Evolutionary conservation across 2,888 invertebrate species (phyloP).

Genomic region (Drosophila putrida): DNA sequence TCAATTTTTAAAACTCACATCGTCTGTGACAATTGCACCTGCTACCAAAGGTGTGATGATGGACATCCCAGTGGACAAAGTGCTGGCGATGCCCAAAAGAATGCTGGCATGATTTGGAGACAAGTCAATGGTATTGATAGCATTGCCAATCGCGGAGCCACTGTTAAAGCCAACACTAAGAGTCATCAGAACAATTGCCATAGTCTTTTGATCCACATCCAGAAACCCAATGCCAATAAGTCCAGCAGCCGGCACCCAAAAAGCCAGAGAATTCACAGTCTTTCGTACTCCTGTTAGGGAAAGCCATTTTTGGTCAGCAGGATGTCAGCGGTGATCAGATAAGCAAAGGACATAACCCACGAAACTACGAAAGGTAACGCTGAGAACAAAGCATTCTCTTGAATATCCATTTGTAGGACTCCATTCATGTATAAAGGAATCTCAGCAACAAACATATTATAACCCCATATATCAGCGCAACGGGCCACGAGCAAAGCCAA

Average conservation of each 20-base stretch:
- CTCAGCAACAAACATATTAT: constrained; percentile 89
- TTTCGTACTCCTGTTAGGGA: constrained; percentile 78
- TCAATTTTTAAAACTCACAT: constrained; percentile 47
- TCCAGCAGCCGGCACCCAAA: constrained; percentile 86
- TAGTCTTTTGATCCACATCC: constrained; percentile 80
- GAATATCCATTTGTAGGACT: constrained; percentile 88
- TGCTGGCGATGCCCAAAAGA: constrained; percentile 89
- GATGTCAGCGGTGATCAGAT: too few species aligned
- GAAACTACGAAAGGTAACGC: constrained; percentile 85
- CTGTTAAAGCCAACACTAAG: constrained; percentile 86
- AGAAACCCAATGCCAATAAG: constrained; percentile 86
- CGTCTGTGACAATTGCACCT: constrained; percentile 86
- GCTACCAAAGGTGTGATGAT: constrained; percentile 88
- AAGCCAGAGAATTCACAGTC: constrained; percentile 75
- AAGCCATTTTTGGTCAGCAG: constrained; percentile 52
- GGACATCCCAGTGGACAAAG: constrained; percentile 87
- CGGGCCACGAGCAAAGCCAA: constrained; percentile 86
- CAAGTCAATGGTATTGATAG: constrained; percentile 88
- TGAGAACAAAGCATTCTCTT: constrained; percentile 86
- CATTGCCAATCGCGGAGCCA: constrained; percentile 83
- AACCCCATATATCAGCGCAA: constrained; percentile 89
- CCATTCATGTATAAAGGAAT: constrained; percentile 89
- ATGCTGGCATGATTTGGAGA: constrained; percentile 89
- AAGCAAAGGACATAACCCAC: too few species aligned
- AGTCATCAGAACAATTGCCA: constrained; percentile 86